Conservation (phyloP, 2,797 vertebrate genomes). For the Streptopelia turtur region DNA sequence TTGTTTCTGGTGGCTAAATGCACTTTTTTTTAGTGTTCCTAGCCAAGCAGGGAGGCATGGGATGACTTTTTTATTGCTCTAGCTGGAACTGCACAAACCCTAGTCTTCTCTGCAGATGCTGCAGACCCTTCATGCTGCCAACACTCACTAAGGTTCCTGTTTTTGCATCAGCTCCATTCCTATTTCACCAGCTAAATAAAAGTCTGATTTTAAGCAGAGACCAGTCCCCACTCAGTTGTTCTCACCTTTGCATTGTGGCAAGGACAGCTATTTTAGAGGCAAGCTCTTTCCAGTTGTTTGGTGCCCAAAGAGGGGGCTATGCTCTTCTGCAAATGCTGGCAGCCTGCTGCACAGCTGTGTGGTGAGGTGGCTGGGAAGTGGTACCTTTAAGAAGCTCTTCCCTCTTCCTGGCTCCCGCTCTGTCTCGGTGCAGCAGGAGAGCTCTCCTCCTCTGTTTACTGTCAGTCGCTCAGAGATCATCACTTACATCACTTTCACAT, state of each 20-base stretch:
- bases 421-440: neutral
- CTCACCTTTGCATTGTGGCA: neutral
- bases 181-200: neutral
- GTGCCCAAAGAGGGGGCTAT: neutral
- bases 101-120: neutral
- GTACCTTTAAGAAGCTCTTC: neutral
- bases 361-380: neutral
- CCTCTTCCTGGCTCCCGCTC: neutral
- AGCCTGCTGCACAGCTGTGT: neutral
- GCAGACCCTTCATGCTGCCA: neutral
- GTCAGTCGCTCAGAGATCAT: neutral
- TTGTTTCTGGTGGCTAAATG: neutral
- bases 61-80: neutral
- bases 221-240: neutral
- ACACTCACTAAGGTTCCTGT: neutral
- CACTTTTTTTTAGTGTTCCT: neutral
- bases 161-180: neutral
- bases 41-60: neutral
- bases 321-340: neutral
- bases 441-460: neutral
- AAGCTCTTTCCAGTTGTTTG: neutral
- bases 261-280: neutral
- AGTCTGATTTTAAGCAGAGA: neutral
- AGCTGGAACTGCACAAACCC: neutral
- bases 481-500: constrained; percentile 2